Evolutionary conservation across 2,888 invertebrate genomes (phyloP), one percentile per base, ranked within the genome.

Genomic region (Pyrgus malvae): DNA sequence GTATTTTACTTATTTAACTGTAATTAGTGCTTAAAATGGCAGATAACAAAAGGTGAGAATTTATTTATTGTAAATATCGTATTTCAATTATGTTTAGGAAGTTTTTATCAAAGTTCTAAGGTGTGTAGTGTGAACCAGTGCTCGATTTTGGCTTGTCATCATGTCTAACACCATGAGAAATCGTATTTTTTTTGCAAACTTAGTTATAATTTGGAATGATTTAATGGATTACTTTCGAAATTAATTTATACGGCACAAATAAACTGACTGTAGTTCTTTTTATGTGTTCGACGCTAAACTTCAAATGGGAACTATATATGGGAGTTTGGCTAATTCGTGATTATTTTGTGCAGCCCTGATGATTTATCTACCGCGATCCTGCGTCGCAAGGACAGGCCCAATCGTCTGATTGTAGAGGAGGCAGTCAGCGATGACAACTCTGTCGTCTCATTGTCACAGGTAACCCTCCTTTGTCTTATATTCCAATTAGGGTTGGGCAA

Each of bases 401-500:
- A 99, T 90, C 95, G 99, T 76, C 94, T 99, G 64, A 93, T 99
- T 74, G 99, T 99, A 14, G 99, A 99, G 79, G 99, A 99, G 86
- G 98, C 99, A 25, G 95, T 96, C 69, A 99, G 98, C 83, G 99
- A 99, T 93, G 99, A 99, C 86, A 99, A 99, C 84, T 99, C 99
- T 0, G 99, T 99, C 61, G 98, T 99, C 60, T 95, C 97, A 21
- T 90, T 99, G 61, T 98, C 99, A 66, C 99, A 99, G 93, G 96
- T 96, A 77, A 78, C 75, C 65, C 61, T 58, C 56, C 17, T 37
- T 37, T 37, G 37, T 37, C 9, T 27, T 9, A n/a, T 2, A 3
- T 27, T 17, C n/a, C n/a, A n/a, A n/a, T n/a, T n/a, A n/a, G n/a
- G n/a, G n/a, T n/a, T n/a, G n/a, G n/a, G n/a, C n/a, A n/a, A n/a